Percentiles rank a stretch among this genome's conserved stretches.
Evolutionary conservation across 2,113 vertebrate genomes (phyloP).

Genomic region (Notarius lentiginosus): DNA sequence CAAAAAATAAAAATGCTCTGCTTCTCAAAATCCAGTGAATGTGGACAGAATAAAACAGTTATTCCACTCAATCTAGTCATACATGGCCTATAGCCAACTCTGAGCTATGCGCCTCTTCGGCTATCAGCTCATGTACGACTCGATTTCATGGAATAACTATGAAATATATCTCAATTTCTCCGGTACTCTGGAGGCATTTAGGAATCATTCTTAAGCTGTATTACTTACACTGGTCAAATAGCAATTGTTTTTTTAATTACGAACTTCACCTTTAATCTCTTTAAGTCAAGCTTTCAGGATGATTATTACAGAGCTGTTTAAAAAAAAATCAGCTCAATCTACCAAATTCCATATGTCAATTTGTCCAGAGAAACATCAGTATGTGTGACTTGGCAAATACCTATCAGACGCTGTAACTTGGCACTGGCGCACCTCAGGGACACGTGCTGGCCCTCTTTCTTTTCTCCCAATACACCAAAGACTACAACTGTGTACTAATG

Average conservation of each 20-base stretch:
- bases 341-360: not conserved
- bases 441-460: not conserved
- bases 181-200: not conserved
- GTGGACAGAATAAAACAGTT: too few species aligned
- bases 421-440: not conserved
- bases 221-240: not conserved
- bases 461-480: not conserved
- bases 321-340: not conserved
- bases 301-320: not conserved
- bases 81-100: too few species aligned
- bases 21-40: too few species aligned
- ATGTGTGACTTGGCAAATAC: not conserved
- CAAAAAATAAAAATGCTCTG: too few species aligned
- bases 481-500: not conserved
- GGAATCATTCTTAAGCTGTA: not conserved
- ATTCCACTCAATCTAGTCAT: too few species aligned
- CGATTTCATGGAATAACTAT: not conserved
- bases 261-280: not conserved
- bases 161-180: not conserved
- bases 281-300: not conserved
- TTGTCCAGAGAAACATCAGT: not conserved
- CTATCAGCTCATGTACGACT: too few species aligned
- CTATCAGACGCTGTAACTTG: not conserved
- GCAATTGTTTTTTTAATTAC: not conserved
- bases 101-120: too few species aligned